Percentiles rank a stretch among this genome's conserved stretches.
Evolutionary conservation across 2,888 invertebrate species (phyloP).

Genomic region (Theodoxus fluviatilis): DNA sequence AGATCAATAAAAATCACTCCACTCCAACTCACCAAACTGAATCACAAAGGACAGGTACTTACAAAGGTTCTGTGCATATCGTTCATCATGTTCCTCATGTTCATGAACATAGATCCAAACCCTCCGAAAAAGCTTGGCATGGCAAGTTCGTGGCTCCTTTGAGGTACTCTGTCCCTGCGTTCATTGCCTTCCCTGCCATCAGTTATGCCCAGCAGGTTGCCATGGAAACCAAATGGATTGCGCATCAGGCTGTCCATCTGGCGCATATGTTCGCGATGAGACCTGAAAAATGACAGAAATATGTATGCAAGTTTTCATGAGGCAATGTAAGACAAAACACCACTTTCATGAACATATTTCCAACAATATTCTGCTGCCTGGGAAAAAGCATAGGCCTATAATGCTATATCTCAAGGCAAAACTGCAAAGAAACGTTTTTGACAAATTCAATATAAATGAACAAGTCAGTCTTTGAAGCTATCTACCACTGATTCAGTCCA

Average conservation of each 20-base stretch:
- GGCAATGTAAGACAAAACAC: not conserved
- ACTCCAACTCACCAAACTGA: not conserved
- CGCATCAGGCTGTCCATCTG: conserved; percentile 43
- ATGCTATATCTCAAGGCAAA: too few relatives aligned
- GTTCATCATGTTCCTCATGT: conserved; percentile 54
- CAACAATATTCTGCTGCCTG: too few relatives aligned
- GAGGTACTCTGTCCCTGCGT: conserved; percentile 24
- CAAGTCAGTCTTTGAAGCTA: too few relatives aligned
- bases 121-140: conserved; percentile 28
- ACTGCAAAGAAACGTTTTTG: too few relatives aligned
- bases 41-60: conserved; percentile 33
- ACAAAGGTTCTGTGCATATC: conserved; percentile 53
- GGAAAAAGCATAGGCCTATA: too few relatives aligned
- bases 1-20: not conserved
- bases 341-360: too few relatives aligned
- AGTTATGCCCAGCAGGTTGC: conserved; percentile 5
- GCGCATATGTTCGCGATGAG: conserved; percentile 44
- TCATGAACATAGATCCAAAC: conserved; percentile 51
- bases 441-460: too few relatives aligned
- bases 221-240: conserved; percentile 37
- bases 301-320: not conserved
- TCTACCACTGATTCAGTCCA: too few relatives aligned
- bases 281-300: conserved; percentile 36
- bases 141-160: conserved; percentile 25
- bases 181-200: conserved; percentile 4